Base-by-base conservation (phyloP, 1,140 invertebrate species). In the Drosophila simulans region DNA sequence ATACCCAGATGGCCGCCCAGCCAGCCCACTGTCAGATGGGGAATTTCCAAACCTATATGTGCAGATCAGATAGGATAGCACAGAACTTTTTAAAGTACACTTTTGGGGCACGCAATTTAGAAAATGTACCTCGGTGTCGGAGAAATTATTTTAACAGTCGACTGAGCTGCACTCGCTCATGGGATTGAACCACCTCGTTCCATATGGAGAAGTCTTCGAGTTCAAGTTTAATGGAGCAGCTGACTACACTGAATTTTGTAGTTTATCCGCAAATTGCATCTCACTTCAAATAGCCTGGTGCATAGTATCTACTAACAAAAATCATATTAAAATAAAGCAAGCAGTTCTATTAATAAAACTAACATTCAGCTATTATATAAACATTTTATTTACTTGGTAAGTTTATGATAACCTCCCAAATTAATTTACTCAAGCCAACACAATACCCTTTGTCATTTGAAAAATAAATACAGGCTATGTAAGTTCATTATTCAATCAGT, bases 31-130 rank as follows among this genome's bases (percentile, higher is more conserved):
- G 4, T 10, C 20, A 53, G 64, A 12, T 15, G 13, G 39, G 60
- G 27, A 49, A 57, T 49, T 35, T 54, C 17, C 27, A 56, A 56
- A 25, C 51, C 20, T 45, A 56, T 68, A 53, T 56, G 65, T 40
- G 35, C 52, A 27, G 66, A 69, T 69, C 64, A 39, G 63, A 54
- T 66, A 65, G 62, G 60, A 69, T 68, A 68, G 63, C n/a, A 68
- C 63, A 68, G 66, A 70, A 68, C 63, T 70, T 56, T 46, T 69
- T 69, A 43, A 71, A 71, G 51, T 48, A 49, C 31, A 37, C 64
- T 65, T 65, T 65, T 39, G 66, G 63, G 66, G 42, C 66, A 68
- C 55, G 66, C 68, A 72, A 72, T 72, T 60, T 72, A 35, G 34
- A 72, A 72, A 60, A 72, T 72, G 46, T 60, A 52, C 53, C 48